Conservation (phyloP, 1,140 invertebrate genomes). For the Bombus haemorrhoidalis region DNA sequence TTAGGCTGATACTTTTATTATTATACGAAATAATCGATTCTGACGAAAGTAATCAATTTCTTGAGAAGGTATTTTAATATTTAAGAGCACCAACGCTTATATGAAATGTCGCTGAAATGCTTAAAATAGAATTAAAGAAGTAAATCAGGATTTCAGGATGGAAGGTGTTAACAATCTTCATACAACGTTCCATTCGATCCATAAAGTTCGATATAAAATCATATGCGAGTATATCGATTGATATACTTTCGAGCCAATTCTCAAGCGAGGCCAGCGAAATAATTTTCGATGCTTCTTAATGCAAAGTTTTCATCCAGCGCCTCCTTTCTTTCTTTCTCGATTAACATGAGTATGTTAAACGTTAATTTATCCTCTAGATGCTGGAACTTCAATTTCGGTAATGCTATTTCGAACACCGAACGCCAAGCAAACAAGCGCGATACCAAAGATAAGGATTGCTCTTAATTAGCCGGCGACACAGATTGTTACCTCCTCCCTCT, state of each 20-base stretch:
- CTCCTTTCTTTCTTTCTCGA: too few species aligned
- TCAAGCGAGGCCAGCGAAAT: not conserved
- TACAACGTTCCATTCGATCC: too few species aligned
- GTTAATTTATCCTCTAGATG: not conserved
- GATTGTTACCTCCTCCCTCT: constrained; percentile 14
- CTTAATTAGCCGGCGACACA: constrained; percentile 49
- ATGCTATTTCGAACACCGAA: not conserved
- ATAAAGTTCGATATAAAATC: too few species aligned
- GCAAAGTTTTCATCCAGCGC: not conserved
- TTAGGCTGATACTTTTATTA: not conserved
- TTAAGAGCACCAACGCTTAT: too few species aligned
- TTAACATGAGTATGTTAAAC: not conserved
- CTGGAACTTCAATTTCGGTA: not conserved
- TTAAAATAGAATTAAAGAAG: too few species aligned
- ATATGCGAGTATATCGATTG: too few species aligned
- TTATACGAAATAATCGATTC: too few species aligned
- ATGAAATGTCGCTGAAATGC: too few species aligned
- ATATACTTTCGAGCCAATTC: not conserved
- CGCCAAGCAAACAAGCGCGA: constrained; percentile 18
- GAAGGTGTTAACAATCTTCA: too few species aligned
- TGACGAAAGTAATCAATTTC: not conserved
- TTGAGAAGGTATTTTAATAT: not conserved
- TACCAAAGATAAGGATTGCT: constrained; percentile 50
- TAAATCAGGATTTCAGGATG: too few species aligned
- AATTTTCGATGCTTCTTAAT: not conserved